Base-by-base conservation (phyloP, 1,140 invertebrate species). In the Atta cephalotes region DNA sequence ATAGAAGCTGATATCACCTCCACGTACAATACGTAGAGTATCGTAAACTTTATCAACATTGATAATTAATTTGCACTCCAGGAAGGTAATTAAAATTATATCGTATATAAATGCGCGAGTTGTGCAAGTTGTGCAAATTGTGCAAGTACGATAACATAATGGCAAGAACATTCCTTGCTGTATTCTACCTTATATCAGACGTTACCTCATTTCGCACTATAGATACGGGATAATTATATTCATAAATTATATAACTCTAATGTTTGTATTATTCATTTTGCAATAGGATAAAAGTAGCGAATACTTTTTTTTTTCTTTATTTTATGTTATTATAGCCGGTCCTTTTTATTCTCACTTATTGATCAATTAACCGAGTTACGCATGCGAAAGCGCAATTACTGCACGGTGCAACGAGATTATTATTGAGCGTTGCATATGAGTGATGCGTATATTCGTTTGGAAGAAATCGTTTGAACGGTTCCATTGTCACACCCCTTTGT, bases 361-460 rank as follows among this genome's bases (percentile, higher is more conserved):
- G 89, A 90, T 91, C 89, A 91, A 91, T 91, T 91, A 91, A 80
- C 72, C 51, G 28, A 62, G 21, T 65, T 85, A 76, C 78, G 87
- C 89, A 87, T 86, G 89, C 89, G 87, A 90, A 91, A 90, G 89
- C 89, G 89, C 89, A 91, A 91, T 90, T 91, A 90, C 71, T 10
- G 62, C 88, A 80, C 79, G 88, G 89, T 90, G 89, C 89, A 90
- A 49, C 86, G 86, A 58, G 80, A 90, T 70, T 86, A 85, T 87
- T 85, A 88, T 89, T 81, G 87, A 31, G 82, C 74, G 62, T n/a
- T 31, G 66, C 68, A 53, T 76, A 39, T 4, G 78, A 35, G 72
- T 31, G 49, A 31, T 70, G 66, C 39, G 21, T 70, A 70, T 70
- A n/a, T 58, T 72, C 84, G 45, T 74, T 53, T 49, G 62, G 31